Conservation (phyloP, 2,888 invertebrate genomes). For the Melanophora roralis region DNA sequence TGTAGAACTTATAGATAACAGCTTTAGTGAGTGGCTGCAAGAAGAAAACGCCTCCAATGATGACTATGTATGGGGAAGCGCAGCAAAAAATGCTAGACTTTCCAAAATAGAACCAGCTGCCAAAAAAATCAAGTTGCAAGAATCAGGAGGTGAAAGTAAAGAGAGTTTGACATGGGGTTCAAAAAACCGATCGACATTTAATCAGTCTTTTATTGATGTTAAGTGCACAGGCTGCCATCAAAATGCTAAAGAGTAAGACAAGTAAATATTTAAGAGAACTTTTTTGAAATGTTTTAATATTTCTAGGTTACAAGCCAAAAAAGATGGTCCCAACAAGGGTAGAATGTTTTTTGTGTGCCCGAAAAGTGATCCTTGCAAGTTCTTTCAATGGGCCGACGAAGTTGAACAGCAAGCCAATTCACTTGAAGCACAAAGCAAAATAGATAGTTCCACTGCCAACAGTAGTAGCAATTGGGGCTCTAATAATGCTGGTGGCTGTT, state of each 20-base stretch:
- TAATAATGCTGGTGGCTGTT: background rate
- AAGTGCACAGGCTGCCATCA: constrained; percentile 73
- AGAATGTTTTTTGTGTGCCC: constrained; percentile 87
- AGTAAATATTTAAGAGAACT: background rate
- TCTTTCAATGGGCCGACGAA: constrained; percentile 89
- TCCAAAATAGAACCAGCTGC: background rate
- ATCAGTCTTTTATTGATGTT: constrained; percentile 34
- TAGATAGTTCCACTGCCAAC: background rate
- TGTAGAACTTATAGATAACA: constrained; percentile 1
- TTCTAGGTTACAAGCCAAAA: constrained; percentile 83
- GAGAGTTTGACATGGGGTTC: constrained; percentile 60
- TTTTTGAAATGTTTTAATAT: background rate
- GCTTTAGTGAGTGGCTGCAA: constrained; percentile 29
- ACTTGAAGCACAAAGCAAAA: background rate
- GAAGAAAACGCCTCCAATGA: constrained; percentile 63
- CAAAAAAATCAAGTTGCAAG: constrained; percentile 31
- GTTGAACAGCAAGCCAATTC: background rate
- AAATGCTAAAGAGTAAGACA: constrained; percentile 67
- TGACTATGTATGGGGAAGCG: constrained; percentile 65
- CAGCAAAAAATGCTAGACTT: constrained; percentile 30
- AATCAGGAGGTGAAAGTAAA: background rate
- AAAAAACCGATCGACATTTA: no score
- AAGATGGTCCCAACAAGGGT: constrained; percentile 91
- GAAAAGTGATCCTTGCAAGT: constrained; percentile 81
- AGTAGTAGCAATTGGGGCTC: background rate